phyloP scores from a whole-genome alignment of 1,140 invertebrate species.

The Trachymyrmex septentrionalis region DNA sequence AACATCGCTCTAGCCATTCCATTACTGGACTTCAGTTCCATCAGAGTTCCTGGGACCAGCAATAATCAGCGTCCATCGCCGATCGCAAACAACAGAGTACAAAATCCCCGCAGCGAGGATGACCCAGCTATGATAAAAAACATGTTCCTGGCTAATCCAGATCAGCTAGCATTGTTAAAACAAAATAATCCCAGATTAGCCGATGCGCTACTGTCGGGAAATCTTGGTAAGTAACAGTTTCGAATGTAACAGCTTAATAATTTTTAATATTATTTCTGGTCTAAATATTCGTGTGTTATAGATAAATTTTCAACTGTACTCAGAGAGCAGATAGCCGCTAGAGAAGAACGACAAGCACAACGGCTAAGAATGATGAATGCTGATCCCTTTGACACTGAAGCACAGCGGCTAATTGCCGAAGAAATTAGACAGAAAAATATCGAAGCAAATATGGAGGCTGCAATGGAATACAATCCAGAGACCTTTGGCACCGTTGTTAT shows the following conservation, averaged over 20 bases:
- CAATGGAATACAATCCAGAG: slow-evolving; percentile 99
- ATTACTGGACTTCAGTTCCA: slow-evolving; percentile 94
- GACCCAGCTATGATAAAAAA: slow-evolving; percentile 96
- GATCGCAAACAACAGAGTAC: slow-evolving; percentile 77
- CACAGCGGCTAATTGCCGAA: slow-evolving; percentile 97
- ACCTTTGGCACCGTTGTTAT: slow-evolving; percentile 99
- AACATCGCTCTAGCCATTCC: slow-evolving; percentile 84
- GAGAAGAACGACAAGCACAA: slow-evolving; percentile 93
- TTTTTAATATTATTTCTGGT: neutral
- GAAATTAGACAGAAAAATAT: slow-evolving; percentile 98
- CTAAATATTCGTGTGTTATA: slow-evolving; percentile 79
- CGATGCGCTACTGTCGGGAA: slow-evolving; percentile 95
- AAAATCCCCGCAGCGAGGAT: slow-evolving; percentile 89
- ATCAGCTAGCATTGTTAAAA: slow-evolving; percentile 95
- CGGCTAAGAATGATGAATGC: slow-evolving; percentile 95
- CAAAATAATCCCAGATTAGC: slow-evolving; percentile 97
- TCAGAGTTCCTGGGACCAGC: slow-evolving; percentile 91
- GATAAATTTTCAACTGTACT: slow-evolving; percentile 95
- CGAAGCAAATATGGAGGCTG: slow-evolving; percentile 99
- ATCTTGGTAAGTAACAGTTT: slow-evolving; percentile 88
- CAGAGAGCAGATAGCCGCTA: slow-evolving; percentile 92
- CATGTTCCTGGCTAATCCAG: slow-evolving; percentile 96
- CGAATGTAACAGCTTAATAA: neutral
- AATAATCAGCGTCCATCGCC: slow-evolving; percentile 47
- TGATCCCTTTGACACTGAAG: slow-evolving; percentile 98